Percentiles rank a stretch among this genome's conserved stretches.
Conservation (phyloP, 2,797 vertebrate species). For the Cuculus canorus region DNA sequence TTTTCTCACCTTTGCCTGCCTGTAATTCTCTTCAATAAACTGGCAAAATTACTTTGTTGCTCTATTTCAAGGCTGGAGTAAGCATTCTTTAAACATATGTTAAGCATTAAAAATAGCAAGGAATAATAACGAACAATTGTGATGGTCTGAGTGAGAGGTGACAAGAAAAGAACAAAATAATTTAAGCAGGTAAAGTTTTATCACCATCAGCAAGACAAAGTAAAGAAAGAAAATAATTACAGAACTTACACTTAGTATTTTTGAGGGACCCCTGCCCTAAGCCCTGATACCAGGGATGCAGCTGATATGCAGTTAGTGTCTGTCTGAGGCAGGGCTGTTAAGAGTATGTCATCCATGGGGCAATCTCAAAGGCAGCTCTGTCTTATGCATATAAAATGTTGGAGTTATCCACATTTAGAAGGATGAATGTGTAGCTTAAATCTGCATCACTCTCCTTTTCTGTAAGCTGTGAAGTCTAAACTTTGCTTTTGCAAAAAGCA, state of each 20-base stretch:
- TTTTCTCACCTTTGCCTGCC: conserved; percentile 4
- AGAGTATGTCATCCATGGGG: background rate
- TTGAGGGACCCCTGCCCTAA: background rate
- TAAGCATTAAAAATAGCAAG: conserved; percentile 46
- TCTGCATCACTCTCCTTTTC: background rate
- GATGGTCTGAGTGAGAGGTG: background rate
- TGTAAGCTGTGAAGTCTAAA: background rate
- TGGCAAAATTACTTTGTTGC: background rate
- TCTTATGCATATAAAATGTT: background rate
- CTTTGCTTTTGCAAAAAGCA: background rate
- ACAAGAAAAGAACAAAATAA: conserved; percentile 13
- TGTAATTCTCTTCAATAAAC: conserved; percentile 8
- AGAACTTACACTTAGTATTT: background rate
- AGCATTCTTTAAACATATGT: conserved; percentile 16
- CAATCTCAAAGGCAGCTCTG: background rate
- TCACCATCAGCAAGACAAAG: background rate
- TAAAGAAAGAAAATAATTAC: background rate
- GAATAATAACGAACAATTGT: conserved; percentile 37
- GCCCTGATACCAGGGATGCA: accelerated
- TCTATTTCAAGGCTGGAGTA: background rate
- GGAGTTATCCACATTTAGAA: background rate
- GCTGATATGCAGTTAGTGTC: accelerated
- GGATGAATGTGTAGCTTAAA: background rate
- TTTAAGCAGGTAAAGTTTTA: background rate
- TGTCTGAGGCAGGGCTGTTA: background rate